A percentile compares a stretch with the other conserved stretches of the same genome.
Evolutionary conservation across 2,888 invertebrate species (phyloP).

Genomic region (Andricus curvator): DNA sequence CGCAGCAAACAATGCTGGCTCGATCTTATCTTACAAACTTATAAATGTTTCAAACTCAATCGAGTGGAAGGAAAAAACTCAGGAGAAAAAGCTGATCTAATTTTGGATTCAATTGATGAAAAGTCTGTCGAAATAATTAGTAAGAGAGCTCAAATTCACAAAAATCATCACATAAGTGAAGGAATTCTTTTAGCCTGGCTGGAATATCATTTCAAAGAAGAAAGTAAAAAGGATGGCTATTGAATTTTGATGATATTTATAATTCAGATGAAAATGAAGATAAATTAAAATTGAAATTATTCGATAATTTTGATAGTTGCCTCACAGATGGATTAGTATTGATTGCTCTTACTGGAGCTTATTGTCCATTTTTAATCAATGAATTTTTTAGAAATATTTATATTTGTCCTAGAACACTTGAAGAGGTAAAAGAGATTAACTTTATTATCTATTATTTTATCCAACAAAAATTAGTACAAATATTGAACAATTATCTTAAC

Average conservation of each 20-base stretch:
- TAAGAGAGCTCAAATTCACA: background rate
- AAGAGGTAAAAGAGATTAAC: constrained; percentile 68
- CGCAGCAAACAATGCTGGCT: constrained; percentile 80
- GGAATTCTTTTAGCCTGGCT: constrained; percentile 77
- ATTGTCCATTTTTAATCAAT: constrained; percentile 81
- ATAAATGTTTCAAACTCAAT: constrained; percentile 81
- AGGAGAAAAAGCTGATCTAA: background rate
- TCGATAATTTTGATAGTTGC: constrained; percentile 79
- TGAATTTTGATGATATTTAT: constrained; percentile 51
- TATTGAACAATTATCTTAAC: background rate
- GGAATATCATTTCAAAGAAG: constrained; percentile 72
- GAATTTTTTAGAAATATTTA: constrained; percentile 79
- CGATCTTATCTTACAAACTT: constrained; percentile 83
- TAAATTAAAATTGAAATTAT: constrained; percentile 42
- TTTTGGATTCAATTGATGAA: background rate
- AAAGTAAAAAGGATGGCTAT: constrained; percentile 77
- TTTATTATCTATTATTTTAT: background rate
- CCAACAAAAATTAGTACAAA: background rate
- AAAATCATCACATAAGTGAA: constrained; percentile 61
- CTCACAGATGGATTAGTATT: constrained; percentile 81
- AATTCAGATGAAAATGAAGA: constrained; percentile 53
- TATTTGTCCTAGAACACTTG: constrained; percentile 71
- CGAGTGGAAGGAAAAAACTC: constrained; percentile 59
- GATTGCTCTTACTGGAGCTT: constrained; percentile 80
- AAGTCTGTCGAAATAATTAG: constrained; percentile 18